These are phyloP conservation scores for Plectropomus leopardus DNA, from an alignment of 2,113 vertebrate species.

Conservation along the genomic window DNA sequence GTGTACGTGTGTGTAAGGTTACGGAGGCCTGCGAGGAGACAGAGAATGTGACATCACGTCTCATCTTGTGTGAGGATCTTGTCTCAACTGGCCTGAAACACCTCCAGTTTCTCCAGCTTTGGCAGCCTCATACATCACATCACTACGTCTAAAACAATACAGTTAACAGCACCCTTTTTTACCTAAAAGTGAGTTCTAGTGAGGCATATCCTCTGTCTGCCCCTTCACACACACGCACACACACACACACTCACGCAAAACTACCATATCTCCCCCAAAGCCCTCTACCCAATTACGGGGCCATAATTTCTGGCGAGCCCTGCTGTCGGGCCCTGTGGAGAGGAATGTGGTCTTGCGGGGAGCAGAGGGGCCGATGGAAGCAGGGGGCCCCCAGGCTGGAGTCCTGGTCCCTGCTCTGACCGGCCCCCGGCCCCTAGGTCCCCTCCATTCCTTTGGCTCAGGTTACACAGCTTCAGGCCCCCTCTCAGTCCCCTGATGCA, in stretches of 20 bases:
- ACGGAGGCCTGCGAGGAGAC: slow-evolving; percentile 53
- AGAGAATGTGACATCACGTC: slow-evolving; percentile 79
- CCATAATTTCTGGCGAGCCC: slow-evolving; percentile 70
- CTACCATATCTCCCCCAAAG: slow-evolving; percentile 31
- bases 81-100: slow-evolving; percentile 78
- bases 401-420: slow-evolving; percentile 65
- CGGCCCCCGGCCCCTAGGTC: slow-evolving; percentile 61
- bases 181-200: slow-evolving; percentile 42
- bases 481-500: slow-evolving; percentile 70
- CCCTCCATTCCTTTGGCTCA: slow-evolving; percentile 74
- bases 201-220: slow-evolving; percentile 44
- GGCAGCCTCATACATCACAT: slow-evolving; percentile 64
- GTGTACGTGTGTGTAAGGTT: slow-evolving; percentile 24
- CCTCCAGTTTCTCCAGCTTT: slow-evolving; percentile 52
- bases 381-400: slow-evolving; percentile 56
- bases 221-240: slow-evolving; percentile 2
- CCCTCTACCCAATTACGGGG: slow-evolving; percentile 69
- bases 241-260: slow-evolving; percentile 39
- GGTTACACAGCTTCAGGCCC: slow-evolving; percentile 76
- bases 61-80: slow-evolving; percentile 77
- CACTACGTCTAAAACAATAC: slow-evolving; percentile 60
- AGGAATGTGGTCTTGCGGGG: slow-evolving; percentile 79
- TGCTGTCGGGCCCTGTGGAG: slow-evolving; percentile 66
- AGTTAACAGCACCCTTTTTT: slow-evolving; percentile 22
- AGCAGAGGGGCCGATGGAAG: slow-evolving; percentile 61